Conservation (phyloP, 2,113 vertebrate genomes). For the Halcyon malimbica region DNA sequence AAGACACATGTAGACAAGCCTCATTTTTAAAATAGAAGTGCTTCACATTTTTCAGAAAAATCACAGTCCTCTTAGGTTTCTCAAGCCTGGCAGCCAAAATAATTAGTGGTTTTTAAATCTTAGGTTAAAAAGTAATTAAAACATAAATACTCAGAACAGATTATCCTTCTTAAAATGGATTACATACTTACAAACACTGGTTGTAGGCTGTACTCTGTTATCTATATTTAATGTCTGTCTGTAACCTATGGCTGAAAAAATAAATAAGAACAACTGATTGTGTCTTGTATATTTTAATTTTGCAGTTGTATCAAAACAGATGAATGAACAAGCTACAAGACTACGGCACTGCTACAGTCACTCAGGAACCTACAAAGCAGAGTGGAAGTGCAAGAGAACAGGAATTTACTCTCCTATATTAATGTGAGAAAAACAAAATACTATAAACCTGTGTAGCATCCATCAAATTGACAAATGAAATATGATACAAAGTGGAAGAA, state of each 20-base stretch:
- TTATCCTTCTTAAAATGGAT: not conserved
- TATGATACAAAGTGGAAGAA: not conserved
- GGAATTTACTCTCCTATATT: not conserved
- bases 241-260: not conserved
- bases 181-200: not conserved
- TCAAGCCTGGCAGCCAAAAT: not conserved
- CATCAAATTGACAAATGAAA: not conserved
- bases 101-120: not conserved
- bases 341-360: not conserved
- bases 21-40: not conserved
- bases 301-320: not conserved
- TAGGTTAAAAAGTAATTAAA: not conserved
- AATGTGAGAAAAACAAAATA: not conserved
- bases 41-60: not conserved
- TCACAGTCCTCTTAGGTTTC: not conserved
- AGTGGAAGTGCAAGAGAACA: not conserved
- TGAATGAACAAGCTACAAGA: not conserved
- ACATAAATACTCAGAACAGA: not conserved
- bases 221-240: not conserved
- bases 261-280: not conserved
- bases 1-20: not conserved
- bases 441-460: not conserved
- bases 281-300: not conserved
- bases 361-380: not conserved
- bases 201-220: not conserved